Percentiles rank a stretch among this genome's conserved stretches.
These are phyloP conservation scores for Drosophila borealis DNA, from an alignment of 2,888 invertebrate species.

Conservation along the genomic window DNA sequence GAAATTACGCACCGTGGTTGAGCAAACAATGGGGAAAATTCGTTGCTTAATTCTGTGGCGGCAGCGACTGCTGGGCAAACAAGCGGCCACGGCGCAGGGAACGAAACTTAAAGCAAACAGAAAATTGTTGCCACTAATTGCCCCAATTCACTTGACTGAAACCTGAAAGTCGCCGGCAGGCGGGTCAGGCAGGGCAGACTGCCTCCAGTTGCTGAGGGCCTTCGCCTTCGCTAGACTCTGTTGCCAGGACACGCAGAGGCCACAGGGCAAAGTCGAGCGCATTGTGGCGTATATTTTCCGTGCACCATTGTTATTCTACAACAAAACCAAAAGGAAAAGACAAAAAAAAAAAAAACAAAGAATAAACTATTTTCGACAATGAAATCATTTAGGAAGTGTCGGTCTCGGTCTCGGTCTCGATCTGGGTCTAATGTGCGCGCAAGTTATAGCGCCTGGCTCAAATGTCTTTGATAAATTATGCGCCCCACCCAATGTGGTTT, in stretches of 20 bases:
- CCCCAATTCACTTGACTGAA: slow-evolving; percentile 66
- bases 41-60: slow-evolving; percentile 14
- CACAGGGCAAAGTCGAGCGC: slow-evolving; percentile 37
- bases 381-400: slow-evolving; percentile 74
- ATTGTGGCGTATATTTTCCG: slow-evolving; percentile 44
- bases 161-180: slow-evolving; percentile 16
- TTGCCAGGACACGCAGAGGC: slow-evolving; percentile 22
- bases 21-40: slow-evolving; percentile 37
- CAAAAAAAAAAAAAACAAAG: slow-evolving; percentile 14
- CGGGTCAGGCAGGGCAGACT: background rate
- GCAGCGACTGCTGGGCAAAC: slow-evolving; percentile 14
- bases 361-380: slow-evolving; percentile 64
- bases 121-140: slow-evolving; percentile 79
- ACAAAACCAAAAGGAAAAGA: slow-evolving; percentile 2
- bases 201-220: background rate
- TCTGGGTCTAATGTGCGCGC: slow-evolving; percentile 17
- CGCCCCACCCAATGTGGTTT: slow-evolving; percentile 1
- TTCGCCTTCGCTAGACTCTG: slow-evolving; percentile 12
- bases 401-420: slow-evolving; percentile 32
- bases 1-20: slow-evolving; percentile 9
- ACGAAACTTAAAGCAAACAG: slow-evolving; percentile 71
- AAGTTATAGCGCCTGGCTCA: slow-evolving; percentile 43
- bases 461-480: slow-evolving; percentile 74
- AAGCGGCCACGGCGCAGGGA: slow-evolving; percentile 1
- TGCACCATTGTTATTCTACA: slow-evolving; percentile 47